Base-by-base conservation (phyloP, 2,888 invertebrate genomes). In the Congeria kusceri region DNA sequence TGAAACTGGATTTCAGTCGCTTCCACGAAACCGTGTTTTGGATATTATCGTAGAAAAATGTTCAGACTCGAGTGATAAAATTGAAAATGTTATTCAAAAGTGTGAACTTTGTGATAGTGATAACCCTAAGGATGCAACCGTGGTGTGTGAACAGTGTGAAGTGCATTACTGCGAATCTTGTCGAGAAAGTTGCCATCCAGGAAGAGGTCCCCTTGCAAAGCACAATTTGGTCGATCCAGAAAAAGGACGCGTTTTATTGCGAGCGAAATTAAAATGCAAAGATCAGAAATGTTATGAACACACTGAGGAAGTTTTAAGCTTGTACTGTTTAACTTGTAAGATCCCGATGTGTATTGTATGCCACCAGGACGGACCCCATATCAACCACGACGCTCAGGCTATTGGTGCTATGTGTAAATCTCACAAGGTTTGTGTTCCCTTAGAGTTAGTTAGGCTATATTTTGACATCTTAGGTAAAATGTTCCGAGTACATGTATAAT, bases 131-230 rank as follows among this genome's bases (percentile, higher is more conserved):
- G 87, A 88, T 64, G 98, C 98, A 0, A 96, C 96, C 58, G 96
- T 97, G 65, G 93, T 98, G 97, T 95, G 99, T 97, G 95, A 98
- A 97, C 95, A 99, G 96, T 95, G 98, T 96, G 94, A 98, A 87
- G 95, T 96, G 74, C 96, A 97, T 86, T 99, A 99, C 94, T 99
- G 99, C 94, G 97, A 97, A 78, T 95, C 95, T 66, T 99, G 99
- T 93, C 96, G 97, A 25, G 98, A 98, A 88, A 96, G 96, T 63
- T 98, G 98, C 94, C 99, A 99, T 94, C 99, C 99, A 3, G 95
- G 96, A 9, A 95, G 98, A 28, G 99, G 99, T 0, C 98, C 99
- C 0, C 94, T 99, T 87, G 98, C 98, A 63, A 96, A 98, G 91
- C 99, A 99, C 93, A 96, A 96, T 87, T 94, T 99, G 86, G 95